Base-by-base conservation (phyloP, 2,113 vertebrate genomes). In the Kryptolebias marmoratus region DNA sequence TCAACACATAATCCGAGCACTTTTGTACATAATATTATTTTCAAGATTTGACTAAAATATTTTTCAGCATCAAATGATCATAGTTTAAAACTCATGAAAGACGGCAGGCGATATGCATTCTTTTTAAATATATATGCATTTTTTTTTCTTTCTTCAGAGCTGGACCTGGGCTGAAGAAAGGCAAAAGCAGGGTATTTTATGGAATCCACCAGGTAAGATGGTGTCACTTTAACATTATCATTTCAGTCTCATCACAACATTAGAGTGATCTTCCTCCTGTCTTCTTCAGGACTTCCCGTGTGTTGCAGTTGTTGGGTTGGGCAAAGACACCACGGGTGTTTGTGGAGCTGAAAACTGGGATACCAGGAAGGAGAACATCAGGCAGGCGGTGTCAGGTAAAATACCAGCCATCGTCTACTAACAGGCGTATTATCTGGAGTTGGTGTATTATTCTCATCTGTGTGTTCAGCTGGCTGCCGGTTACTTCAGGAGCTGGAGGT, bases 401-500 rank as follows among this genome's bases (percentile, higher is more conserved):
- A 64, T 4, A 0, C 13, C 15, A 30, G 14, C 49, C 36, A 47
- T 32, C 48, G 11, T 28, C 44, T 57, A 7, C 31, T 18, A 2
- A 3, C 27, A 2, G 14, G 30, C 22, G 15, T 18, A 11, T 6
- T 14, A 13, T 5, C 11, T 31, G 16, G 10, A 79, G 15, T 59
- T 28, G 0, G 2, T 5, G 13, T 7, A 14, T 55, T 27, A 0
- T 55, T 85, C 36, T 65, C 16, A 11, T 52, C 0, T 78, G 27
- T 57, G 9, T 56, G 1, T 77, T 60, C 71, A 99, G 97, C 70
- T 70, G 97, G 96, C 14, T 99, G 98, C 88, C 92, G 93, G 70
- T 91, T 93, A 69, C 84, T 98, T 31, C 98, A 98, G 81, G 97
- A 98, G 31, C 86, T 97, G 84, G 96, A 98, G 88, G 79, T 98